Percentiles rank a stretch among this genome's conserved stretches.
Evolutionary conservation across 2,888 invertebrate genomes (phyloP).

Genomic region (Campoplex nolae): DNA sequence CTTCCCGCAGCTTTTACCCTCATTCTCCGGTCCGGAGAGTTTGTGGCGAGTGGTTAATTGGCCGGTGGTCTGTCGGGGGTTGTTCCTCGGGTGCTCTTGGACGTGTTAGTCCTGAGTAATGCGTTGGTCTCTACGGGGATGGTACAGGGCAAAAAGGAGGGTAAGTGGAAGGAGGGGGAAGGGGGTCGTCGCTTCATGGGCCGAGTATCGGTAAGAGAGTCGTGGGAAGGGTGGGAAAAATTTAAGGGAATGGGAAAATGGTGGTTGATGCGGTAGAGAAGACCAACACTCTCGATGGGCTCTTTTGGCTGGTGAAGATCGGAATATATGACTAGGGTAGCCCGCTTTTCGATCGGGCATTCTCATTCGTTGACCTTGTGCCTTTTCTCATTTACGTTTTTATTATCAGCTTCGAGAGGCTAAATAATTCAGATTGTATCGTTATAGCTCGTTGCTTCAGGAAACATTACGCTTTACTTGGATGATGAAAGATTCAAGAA

Average conservation of each 20-base stretch:
- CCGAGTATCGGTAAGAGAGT: constrained; percentile 55
- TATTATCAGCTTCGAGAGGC: background rate
- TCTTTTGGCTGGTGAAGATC: constrained; percentile 6
- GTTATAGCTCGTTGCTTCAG: background rate
- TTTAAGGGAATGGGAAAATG: constrained; percentile 35
- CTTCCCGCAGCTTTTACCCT: constrained; percentile 29
- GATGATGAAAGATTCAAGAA: background rate
- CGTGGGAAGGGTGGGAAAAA: background rate
- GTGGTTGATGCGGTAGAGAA: constrained; percentile 35
- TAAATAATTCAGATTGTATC: background rate
- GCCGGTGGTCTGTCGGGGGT: constrained; percentile 69
- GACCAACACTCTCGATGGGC: constrained; percentile 26
- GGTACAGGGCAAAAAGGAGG: background rate
- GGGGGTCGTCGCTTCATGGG: constrained; percentile 36
- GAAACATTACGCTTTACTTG: background rate
- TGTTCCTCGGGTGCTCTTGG: constrained; percentile 61
- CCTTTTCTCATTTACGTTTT: constrained; percentile 2
- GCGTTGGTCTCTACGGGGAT: constrained; percentile 51
- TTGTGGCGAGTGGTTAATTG: constrained; percentile 69
- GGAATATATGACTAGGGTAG: constrained; percentile 15
- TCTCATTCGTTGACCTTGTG: background rate
- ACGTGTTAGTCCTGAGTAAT: constrained; percentile 70
- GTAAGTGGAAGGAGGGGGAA: background rate
- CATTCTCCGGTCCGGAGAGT: constrained; percentile 61
- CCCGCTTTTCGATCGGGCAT: background rate